phyloP scores from a whole-genome alignment of 1,140 invertebrate genomes.

The Platyscapa corneri region DNA sequence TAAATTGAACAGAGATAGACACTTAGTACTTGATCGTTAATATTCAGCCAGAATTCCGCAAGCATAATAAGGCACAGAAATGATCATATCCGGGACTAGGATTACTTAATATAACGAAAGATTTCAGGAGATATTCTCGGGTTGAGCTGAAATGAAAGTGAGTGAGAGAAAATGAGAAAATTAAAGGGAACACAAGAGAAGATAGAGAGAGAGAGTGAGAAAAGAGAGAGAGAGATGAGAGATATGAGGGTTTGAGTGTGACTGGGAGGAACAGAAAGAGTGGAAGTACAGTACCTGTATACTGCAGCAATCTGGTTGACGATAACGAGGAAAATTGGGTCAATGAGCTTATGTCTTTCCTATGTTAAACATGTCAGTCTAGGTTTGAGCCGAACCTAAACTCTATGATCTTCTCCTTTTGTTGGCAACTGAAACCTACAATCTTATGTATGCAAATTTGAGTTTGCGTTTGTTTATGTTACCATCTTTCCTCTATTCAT shows the following conservation, averaged over 20 bases:
- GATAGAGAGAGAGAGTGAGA: conserved; percentile 27
- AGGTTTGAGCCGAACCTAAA: neutral
- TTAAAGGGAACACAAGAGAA: too few relatives aligned
- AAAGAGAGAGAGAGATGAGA: neutral
- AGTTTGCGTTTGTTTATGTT: too few relatives aligned
- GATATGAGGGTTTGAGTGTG: neutral
- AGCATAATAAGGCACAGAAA: conserved; percentile 40
- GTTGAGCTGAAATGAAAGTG: neutral
- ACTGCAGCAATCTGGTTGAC: conserved; percentile 34
- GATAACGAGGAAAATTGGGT: conserved; percentile 56
- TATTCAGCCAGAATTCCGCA: conserved; percentile 27
- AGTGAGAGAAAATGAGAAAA: neutral
- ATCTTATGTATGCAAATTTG: neutral
- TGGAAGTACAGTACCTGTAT: neutral
- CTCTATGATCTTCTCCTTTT: neutral
- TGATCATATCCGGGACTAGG: neutral
- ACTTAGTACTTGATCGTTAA: conserved; percentile 48
- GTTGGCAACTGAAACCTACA: neutral
- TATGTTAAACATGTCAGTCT: conserved; percentile 6
- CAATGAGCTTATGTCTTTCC: conserved; percentile 54
- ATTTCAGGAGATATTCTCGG: conserved; percentile 43
- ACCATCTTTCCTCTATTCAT: too few relatives aligned
- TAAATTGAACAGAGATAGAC: too few relatives aligned
- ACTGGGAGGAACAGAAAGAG: neutral
- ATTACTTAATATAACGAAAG: conserved; percentile 51